Conservation (phyloP, 2,113 vertebrate species). For the Aspiorhynchus laticeps region DNA sequence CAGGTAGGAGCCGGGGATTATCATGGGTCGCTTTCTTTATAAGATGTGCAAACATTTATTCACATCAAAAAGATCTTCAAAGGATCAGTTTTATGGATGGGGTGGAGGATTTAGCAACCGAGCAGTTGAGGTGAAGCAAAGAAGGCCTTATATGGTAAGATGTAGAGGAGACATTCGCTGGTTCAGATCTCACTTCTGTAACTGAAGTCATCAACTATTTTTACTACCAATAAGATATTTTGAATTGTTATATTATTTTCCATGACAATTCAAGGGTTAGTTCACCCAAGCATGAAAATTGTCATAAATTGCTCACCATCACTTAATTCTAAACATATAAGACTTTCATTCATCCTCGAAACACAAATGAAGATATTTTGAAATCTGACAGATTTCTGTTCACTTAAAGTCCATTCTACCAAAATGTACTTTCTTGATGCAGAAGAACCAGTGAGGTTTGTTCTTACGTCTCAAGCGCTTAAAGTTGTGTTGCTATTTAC, state of each 20-base stretch:
- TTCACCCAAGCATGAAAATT: neutral
- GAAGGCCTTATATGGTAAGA: slow-evolving; percentile 39
- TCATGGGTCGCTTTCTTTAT: neutral
- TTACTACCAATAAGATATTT: neutral
- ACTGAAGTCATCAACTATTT: neutral
- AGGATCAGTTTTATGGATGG: neutral
- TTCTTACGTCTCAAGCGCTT: neutral
- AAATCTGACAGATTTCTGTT: neutral
- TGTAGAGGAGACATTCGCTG: slow-evolving; percentile 8
- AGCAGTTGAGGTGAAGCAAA: slow-evolving; percentile 1
- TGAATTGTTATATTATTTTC: neutral
- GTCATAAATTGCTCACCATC: neutral
- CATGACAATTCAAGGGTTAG: neutral
- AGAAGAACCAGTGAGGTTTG: neutral
- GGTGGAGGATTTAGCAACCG: neutral
- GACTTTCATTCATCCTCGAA: neutral
- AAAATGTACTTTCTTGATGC: neutral
- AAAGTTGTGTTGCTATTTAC: neutral
- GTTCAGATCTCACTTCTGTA: slow-evolving; percentile 3
- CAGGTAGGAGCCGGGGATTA: neutral
- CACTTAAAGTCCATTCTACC: neutral
- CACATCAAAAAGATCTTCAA: neutral
- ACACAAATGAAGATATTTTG: too few species aligned
- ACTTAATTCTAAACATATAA: neutral
- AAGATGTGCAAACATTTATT: slow-evolving; percentile 6